Evolutionary conservation across 1,140 invertebrate species (phyloP).

Genomic region (Trichogramma pretiosum): DNA sequence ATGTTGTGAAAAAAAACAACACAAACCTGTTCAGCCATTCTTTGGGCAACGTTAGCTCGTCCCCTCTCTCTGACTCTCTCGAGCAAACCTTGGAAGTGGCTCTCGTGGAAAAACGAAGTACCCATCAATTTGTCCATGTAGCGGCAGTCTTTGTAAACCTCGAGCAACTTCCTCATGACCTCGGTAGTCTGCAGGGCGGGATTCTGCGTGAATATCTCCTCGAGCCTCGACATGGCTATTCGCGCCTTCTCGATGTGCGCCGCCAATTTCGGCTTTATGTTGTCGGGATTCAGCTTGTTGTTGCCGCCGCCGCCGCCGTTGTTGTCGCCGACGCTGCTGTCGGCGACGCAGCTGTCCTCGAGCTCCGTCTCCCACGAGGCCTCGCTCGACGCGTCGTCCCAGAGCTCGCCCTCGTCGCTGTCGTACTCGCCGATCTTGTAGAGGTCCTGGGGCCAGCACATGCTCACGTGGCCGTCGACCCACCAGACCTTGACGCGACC

Average conservation of each 20-base stretch:
- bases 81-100: conserved; percentile 60
- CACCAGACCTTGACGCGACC: conserved; percentile 79
- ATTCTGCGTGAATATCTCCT: conserved; percentile 67
- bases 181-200: conserved; percentile 62
- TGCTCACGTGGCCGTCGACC: conserved; percentile 73
- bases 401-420: conserved; percentile 67
- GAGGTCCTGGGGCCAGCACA: conserved; percentile 84
- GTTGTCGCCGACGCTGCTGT: conserved; percentile 34
- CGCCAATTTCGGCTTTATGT: conserved; percentile 57
- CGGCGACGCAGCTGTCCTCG: conserved; percentile 45
- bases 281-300: conserved; percentile 51
- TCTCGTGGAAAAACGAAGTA: conserved; percentile 76
- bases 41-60: conserved; percentile 45
- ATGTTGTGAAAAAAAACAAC: conserved; percentile 2
- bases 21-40: conserved; percentile 48
- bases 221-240: conserved; percentile 62
- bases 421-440: conserved; percentile 71
- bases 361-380: conserved; percentile 79
- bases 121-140: conserved; percentile 76
- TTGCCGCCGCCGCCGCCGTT: conserved; percentile 35
- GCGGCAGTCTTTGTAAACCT: conserved; percentile 78
- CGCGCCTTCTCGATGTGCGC: conserved; percentile 66
- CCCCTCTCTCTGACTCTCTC: conserved; percentile 50
- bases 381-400: conserved; percentile 57
- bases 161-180: conserved; percentile 68